Conservation (phyloP, 2,113 vertebrate species). For the Okapia johnstoni region DNA sequence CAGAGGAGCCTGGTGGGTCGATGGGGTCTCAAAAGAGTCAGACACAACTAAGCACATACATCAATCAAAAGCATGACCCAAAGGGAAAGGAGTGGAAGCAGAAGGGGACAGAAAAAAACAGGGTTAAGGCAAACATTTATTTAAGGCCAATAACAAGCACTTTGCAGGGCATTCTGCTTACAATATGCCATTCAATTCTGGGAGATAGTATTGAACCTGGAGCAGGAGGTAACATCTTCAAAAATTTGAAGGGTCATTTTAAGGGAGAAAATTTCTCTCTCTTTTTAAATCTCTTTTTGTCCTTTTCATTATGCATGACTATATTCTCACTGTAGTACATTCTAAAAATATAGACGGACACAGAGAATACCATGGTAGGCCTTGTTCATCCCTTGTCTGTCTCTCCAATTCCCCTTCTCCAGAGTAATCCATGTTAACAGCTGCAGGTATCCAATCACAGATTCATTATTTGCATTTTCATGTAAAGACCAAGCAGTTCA, state of each 20-base stretch:
- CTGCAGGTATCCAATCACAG: background rate
- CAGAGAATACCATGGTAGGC: background rate
- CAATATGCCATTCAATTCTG: background rate
- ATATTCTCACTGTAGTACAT: background rate
- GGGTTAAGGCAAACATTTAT: background rate
- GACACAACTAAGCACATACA: background rate
- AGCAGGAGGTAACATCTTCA: background rate
- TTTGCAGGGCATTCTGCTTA: background rate
- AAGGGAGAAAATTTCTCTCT: background rate
- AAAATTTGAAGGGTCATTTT: background rate
- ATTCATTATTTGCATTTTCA: background rate
- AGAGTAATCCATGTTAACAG: background rate
- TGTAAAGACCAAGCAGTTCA: background rate
- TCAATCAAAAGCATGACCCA: background rate
- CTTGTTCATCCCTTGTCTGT: background rate
- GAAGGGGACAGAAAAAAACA: background rate
- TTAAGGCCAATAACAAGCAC: background rate
- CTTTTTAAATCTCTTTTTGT: background rate
- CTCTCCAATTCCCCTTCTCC: background rate
- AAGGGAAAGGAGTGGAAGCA: background rate
- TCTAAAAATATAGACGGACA: background rate
- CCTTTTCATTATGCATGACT: background rate
- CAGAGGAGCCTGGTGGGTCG: background rate
- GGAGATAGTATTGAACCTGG: background rate
- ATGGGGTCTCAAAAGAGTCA: background rate